These are phyloP conservation scores for Caenorhabditis sp. DNA, from an alignment of 2,888 invertebrate species.

Conservation along the genomic window DNA sequence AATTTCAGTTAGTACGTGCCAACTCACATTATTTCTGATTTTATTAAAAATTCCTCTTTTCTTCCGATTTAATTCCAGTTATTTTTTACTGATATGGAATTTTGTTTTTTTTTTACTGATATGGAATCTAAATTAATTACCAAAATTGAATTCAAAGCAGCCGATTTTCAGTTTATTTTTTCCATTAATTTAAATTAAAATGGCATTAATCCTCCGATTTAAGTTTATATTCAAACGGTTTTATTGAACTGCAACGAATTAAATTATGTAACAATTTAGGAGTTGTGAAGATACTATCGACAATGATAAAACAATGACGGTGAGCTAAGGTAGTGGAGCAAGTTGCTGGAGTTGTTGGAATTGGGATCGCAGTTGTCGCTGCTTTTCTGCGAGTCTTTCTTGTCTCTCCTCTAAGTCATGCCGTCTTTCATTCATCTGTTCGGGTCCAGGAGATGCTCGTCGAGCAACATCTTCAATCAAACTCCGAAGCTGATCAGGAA, in stretches of 20 bases:
- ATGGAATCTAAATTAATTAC: no score
- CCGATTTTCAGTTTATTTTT: no score
- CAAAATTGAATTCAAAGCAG: no score
- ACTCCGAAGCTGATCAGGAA: constrained; percentile 66
- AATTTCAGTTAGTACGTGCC: no score
- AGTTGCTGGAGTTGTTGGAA: constrained; percentile 75
- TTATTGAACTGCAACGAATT: neutral
- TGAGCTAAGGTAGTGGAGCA: constrained; percentile 43
- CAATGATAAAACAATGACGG: neutral
- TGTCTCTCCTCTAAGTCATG: constrained; percentile 74
- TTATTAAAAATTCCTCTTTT: no score
- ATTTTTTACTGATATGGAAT: no score
- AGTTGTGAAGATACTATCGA: neutral
- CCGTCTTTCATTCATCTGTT: constrained; percentile 56
- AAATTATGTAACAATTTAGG: neutral
- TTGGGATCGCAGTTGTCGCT: constrained; percentile 73
- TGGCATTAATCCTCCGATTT: no score
- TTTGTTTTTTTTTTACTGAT: no score
- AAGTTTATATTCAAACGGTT: no score
- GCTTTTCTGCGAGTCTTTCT: constrained; percentile 75
- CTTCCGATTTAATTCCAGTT: no score
- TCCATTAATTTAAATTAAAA: no score
- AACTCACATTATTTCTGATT: no score
- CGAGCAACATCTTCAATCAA: constrained; percentile 69
- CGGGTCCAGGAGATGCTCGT: constrained; percentile 62